Percentiles rank a stretch among this genome's conserved stretches.
Evolutionary conservation across 2,888 invertebrate genomes (phyloP).

Genomic region (Habrosyne pyritoides): DNA sequence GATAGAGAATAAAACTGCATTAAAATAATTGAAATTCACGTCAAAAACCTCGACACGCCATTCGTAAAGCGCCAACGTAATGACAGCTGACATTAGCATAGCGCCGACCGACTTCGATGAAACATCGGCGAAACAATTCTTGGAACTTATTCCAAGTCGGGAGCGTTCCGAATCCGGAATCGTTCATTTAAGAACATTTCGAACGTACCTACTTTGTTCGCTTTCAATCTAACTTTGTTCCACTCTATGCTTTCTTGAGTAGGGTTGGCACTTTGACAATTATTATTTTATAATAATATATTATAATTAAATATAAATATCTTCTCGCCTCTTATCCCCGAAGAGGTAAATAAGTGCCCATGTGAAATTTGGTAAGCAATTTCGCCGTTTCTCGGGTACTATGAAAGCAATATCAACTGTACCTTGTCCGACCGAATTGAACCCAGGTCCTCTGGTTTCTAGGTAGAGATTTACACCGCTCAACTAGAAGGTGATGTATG

Average conservation of each 20-base stretch:
- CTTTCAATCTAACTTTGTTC: conserved; percentile 63
- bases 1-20: background rate
- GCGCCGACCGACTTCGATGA: background rate
- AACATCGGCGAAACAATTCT: conserved; percentile 1
- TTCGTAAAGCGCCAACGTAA: background rate
- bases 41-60: background rate
- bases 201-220: conserved; percentile 45
- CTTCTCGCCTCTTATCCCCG: no score
- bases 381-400: no score
- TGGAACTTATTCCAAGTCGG: conserved; percentile 6
- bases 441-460: no score
- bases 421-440: no score
- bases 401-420: no score
- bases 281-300: background rate
- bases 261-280: conserved; percentile 38
- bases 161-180: conserved; percentile 31
- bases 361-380: no score
- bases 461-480: no score
- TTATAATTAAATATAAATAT: no score
- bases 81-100: background rate
- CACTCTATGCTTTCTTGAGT: conserved; percentile 36
- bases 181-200: conserved; percentile 41
- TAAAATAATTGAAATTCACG: background rate
- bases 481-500: no score
- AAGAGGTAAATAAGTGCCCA: no score